Evolutionary conservation across 2,797 vertebrate genomes (phyloP), one percentile per base, ranked within the genome.

Genomic region (Rhinophrynus dorsalis): DNA sequence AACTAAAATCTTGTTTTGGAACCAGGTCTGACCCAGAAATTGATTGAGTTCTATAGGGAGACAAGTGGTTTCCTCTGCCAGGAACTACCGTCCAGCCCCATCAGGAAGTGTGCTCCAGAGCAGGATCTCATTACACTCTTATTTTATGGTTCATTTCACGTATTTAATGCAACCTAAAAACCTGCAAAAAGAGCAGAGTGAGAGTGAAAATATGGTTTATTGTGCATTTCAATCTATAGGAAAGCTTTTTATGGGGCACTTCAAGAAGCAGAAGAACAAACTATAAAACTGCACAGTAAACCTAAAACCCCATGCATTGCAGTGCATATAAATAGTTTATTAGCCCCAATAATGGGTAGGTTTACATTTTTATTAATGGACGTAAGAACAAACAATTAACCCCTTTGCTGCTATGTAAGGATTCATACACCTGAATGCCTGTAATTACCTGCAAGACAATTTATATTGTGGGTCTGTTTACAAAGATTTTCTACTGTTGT

Each of bases 101-200:
- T 79, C 81, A 88, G 81, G 85, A 88, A 86, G 80, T 80, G 78
- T 83, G 80, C 76, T 84, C 67, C 80, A 76, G 77, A 84, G 74
- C 40, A 32, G 70, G 84, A 83, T 91, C 88, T 44, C 81, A 82
- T 92, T 90, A 86, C 87, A 85, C 60, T 68, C 82, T 87, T 78
- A 76, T 86, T 86, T 88, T 84, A 82, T 84, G 84, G 84, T 84
- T 89, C 87, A 86, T 89, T 91, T 89, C 84, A 87, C 77, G 77
- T 86, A 82, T 78, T 89, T 88, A 90, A 86, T 86, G 85, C 78
- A 82, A 84, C 80, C 74, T 7, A 82, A 86, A 84, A 86, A 86
- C 75, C 77, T 85, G 77, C 80, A 50, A 83, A 79, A 79, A 77
- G 70, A 85, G 27, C 75, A 75, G 58, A 79, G 67, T 76, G 67